phyloP scores from a whole-genome alignment of 2,888 invertebrate genomes.

The Listrodromus nycthemerus region DNA sequence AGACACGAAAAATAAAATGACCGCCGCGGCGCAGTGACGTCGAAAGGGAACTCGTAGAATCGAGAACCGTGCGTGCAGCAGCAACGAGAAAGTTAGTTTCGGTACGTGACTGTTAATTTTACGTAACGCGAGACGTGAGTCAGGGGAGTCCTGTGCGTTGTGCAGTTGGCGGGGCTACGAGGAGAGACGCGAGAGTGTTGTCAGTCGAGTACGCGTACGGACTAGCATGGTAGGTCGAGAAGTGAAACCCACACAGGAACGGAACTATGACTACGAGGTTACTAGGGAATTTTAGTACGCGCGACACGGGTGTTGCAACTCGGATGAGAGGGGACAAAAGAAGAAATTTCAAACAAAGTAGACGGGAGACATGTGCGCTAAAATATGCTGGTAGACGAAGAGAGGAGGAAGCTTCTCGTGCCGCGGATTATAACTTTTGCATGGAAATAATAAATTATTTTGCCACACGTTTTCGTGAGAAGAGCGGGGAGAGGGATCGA shows the following conservation, averaged over 20 bases:
- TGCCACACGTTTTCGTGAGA: conserved; percentile 30
- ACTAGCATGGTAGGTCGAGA: background rate
- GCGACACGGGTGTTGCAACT: background rate
- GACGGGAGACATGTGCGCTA: background rate
- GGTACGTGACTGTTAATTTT: conserved; percentile 78
- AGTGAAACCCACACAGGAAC: background rate
- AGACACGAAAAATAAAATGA: conserved; percentile 67
- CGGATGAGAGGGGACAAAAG: background rate
- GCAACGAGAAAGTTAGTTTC: conserved; percentile 78
- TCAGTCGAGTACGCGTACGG: background rate
- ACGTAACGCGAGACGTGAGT: conserved; percentile 71
- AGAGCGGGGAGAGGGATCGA: conserved; percentile 29
- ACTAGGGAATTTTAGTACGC: background rate
- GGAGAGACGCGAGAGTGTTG: background rate
- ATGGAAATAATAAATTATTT: conserved; percentile 58
- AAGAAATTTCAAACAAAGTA: background rate
- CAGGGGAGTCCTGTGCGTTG: background rate
- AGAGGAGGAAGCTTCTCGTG: conserved; percentile 27
- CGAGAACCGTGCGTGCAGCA: conserved; percentile 9
- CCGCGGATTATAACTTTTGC: conserved; percentile 56
- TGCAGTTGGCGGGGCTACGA: background rate
- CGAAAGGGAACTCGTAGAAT: background rate
- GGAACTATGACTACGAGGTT: background rate
- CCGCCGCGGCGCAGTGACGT: conserved; percentile 30
- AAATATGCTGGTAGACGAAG: conserved; percentile 14